Conservation (phyloP, 2,888 invertebrate genomes). For the Papilio protenor region DNA sequence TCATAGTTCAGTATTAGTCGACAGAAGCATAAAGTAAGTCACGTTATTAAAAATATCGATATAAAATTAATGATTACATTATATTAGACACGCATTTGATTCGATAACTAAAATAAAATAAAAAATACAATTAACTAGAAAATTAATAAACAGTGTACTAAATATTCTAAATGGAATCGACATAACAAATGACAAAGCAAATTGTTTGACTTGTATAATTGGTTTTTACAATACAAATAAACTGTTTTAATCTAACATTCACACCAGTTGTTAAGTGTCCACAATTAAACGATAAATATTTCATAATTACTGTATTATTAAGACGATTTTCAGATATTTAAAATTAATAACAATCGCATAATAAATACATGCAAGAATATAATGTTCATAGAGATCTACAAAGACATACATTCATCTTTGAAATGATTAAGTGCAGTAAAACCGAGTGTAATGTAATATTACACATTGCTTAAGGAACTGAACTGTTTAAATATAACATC, state of each 20-base stretch:
- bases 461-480: background rate
- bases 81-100: background rate
- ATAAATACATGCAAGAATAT: constrained; percentile 1
- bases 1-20: background rate
- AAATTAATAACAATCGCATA: background rate
- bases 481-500: no score
- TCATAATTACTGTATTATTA: background rate
- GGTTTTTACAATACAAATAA: background rate
- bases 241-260: background rate
- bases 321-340: background rate
- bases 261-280: background rate
- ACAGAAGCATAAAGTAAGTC: background rate
- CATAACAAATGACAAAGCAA: background rate
- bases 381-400: constrained; percentile 7
- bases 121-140: background rate
- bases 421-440: background rate
- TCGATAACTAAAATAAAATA: background rate
- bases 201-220: background rate
- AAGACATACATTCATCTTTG: background rate
- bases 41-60: background rate
- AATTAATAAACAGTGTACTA: background rate
- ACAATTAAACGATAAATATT: background rate
- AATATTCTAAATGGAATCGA: background rate
- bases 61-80: no score
- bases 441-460: background rate